A percentile compares a stretch with the other conserved stretches of the same genome.
Evolutionary conservation across 92 coral and sea anemone species (phyloP).

Genomic region (Hydrozoanthus gracilis): DNA sequence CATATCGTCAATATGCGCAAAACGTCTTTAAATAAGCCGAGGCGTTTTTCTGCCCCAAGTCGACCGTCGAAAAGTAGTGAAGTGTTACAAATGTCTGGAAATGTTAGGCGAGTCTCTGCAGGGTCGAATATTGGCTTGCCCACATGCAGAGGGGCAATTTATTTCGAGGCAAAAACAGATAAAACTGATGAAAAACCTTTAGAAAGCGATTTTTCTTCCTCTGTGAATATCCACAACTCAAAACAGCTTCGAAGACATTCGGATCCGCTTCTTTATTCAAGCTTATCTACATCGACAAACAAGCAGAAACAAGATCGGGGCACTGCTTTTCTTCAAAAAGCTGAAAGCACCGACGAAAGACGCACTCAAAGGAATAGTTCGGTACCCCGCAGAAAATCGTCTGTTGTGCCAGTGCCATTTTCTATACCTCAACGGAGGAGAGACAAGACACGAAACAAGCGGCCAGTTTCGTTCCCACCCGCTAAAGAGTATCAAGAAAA

Average conservation of each 20-base stretch:
- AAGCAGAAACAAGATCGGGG: not conserved
- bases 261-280: conserved; percentile 55
- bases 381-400: conserved; percentile 51
- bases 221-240: not conserved
- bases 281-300: conserved; percentile 13
- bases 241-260: conserved; percentile 58
- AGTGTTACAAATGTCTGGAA: not conserved
- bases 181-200: not conserved
- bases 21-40: conserved; percentile 22
- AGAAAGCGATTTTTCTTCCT: not conserved
- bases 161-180: not conserved
- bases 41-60: conserved; percentile 70
- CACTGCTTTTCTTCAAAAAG: not conserved
- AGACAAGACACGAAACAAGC: not conserved
- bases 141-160: not conserved
- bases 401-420: conserved; percentile 66
- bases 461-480: conserved; percentile 63
- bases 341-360: not conserved
- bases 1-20: conserved; percentile 39
- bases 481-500: conserved; percentile 35
- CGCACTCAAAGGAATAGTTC: not conserved
- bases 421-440: conserved; percentile 21
- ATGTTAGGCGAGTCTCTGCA: not conserved
- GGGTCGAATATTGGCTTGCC: not conserved
- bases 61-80: not conserved